phyloP scores from a whole-genome alignment of 1,140 invertebrate species.

The Aphis gossypii region DNA sequence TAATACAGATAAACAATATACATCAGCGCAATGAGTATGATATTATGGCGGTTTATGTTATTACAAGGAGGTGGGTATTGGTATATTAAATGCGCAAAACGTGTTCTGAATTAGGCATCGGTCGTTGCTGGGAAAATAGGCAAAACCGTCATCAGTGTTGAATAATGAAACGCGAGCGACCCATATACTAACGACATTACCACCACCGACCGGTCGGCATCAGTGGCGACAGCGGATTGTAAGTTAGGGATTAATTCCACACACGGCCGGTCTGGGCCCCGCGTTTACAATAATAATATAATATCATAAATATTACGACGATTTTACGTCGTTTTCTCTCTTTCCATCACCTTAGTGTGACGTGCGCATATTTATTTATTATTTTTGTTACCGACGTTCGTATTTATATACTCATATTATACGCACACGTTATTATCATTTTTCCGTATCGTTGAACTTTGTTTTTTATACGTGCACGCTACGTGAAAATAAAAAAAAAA shows the following conservation, averaged over 20 bases:
- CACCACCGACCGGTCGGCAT: too few species aligned
- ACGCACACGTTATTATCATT: not conserved
- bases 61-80: not conserved
- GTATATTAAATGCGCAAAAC: conserved; percentile 13
- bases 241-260: conserved; percentile 33
- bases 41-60: not conserved
- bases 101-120: not conserved
- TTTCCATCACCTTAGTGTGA: not conserved
- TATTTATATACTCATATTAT: conserved; percentile 4
- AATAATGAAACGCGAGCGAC: conserved; percentile 3
- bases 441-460: conserved; percentile 23
- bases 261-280: not conserved
- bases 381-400: not conserved
- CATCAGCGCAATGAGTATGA: not conserved
- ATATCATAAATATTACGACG: not conserved
- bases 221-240: not conserved
- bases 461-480: not conserved
- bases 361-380: not conserved
- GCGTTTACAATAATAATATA: not conserved
- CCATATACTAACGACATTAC: not conserved
- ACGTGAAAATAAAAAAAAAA: not conserved
- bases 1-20: not conserved
- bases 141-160: not conserved
- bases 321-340: not conserved
- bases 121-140: not conserved